Evolutionary conservation across 2,888 invertebrate genomes (phyloP), one percentile per base, ranked within the genome.

Genomic region (Rhodophaea formosa): DNA sequence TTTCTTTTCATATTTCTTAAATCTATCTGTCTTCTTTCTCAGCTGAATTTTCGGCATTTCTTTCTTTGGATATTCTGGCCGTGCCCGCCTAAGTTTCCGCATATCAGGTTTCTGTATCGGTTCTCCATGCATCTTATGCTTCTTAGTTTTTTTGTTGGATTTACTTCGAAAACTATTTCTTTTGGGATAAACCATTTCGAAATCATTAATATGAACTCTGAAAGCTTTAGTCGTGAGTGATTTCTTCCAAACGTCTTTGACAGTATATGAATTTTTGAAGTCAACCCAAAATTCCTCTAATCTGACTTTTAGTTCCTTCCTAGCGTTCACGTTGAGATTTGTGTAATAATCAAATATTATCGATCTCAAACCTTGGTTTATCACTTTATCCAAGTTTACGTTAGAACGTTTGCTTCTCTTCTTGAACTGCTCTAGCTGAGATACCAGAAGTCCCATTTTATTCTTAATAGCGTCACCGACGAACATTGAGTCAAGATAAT

Each of bases 401-500:
- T 68, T 67, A 1, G 65, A 16, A 16, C 70, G 62, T 47, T 68
- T 69, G 0, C 63, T 54, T 60, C 70, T 71, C 0, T 39, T 55
- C 1, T 69, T 67, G 32, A 77, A 82, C 0, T 62, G 45, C 6
- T 75, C 61, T 0, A 85, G 46, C 12, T 75, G 64, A 0, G 64
- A 56, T 8, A 84, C 47, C 8, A 80, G 57, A 0, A 47, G 63
- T 1, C 55, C 51, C 0, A 85, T 64, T 51, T 75, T 74, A 0
- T 46, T 8, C 1, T 55, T 57, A 0, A 70, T 56, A 7, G 73
- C 68, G 3, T 59, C 59, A 30, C 51, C 63, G 54, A 51, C 51
- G 8, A 80, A 84, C 8, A 84, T 61, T 0, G 78, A 72, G 62
- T 86, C 75, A 0, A 83, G 57, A 15, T 76, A 77, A 49, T 70